Conservation (phyloP, 1,140 invertebrate species). For the Aporrectodea caliginosa region DNA sequence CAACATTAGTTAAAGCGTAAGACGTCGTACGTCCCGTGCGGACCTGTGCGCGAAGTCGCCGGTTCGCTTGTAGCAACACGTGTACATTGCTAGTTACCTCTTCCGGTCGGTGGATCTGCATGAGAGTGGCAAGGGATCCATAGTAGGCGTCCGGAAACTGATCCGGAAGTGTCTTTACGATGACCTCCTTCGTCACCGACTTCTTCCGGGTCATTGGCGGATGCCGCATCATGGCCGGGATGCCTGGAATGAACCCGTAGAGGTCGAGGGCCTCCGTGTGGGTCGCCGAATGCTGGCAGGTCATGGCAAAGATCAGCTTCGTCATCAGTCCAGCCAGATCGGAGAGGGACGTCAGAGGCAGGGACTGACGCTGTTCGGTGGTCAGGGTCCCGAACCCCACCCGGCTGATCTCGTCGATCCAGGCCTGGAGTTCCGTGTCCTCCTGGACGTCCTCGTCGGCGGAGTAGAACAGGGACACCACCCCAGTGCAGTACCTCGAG, state of each 20-base stretch:
- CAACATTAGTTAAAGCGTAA: background rate
- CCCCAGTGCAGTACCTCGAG: background rate
- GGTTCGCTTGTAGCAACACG: background rate
- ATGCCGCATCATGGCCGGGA: conserved; percentile 29
- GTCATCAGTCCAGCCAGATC: conserved; percentile 18
- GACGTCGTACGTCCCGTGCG: background rate
- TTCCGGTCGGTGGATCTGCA: conserved; percentile 26
- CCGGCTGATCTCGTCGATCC: conserved; percentile 16
- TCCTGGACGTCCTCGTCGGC: conserved; percentile 17
- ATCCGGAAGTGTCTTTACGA: conserved; percentile 26
- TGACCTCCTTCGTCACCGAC: conserved; percentile 18
- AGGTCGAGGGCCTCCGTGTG: conserved; percentile 26
- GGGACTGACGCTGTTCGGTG: background rate
- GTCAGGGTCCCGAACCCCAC: conserved; percentile 9
- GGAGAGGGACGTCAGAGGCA: background rate
- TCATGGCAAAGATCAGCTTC: conserved; percentile 22
- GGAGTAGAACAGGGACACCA: conserved; percentile 24
- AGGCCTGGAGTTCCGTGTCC: conserved; percentile 24
- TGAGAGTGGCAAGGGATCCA: conserved; percentile 19
- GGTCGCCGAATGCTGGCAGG: conserved; percentile 25
- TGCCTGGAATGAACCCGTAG: conserved; percentile 26
- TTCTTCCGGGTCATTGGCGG: conserved; percentile 5
- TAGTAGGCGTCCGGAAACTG: conserved; percentile 30
- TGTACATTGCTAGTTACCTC: conserved; percentile 22
- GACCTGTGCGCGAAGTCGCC: background rate